Evolutionary conservation across 2,797 vertebrate genomes (phyloP).

Genomic region (Ctenopoma multispine): DNA sequence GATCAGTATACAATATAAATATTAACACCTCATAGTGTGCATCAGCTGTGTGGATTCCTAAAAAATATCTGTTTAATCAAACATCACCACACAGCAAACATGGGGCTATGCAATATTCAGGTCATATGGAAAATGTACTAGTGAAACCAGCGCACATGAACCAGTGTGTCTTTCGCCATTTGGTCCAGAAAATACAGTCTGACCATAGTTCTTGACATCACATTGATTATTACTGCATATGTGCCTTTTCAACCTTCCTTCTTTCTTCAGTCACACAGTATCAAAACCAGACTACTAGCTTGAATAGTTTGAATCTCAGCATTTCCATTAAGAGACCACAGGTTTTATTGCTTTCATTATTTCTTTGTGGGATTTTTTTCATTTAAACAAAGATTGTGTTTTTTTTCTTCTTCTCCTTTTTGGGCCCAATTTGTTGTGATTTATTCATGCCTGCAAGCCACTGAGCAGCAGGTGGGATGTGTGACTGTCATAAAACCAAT

Average conservation of each 20-base stretch:
- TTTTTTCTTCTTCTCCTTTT: constrained; percentile 32
- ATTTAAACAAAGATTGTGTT: constrained; percentile 39
- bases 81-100: constrained; percentile 2
- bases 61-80: not conserved
- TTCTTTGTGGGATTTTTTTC: constrained; percentile 24
- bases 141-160: not conserved
- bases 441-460: constrained; percentile 70
- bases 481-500: constrained; percentile 68
- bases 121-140: not conserved
- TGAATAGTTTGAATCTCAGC: constrained; percentile 3
- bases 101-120: not conserved
- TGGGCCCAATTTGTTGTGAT: constrained; percentile 71
- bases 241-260: not conserved
- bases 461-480: constrained; percentile 74
- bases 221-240: not conserved
- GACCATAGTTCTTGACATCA: not conserved
- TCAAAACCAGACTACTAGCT: constrained; percentile 3
- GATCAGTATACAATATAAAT: not conserved
- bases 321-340: constrained; percentile 25
- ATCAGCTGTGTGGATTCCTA: not conserved
- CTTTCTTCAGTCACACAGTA: not conserved
- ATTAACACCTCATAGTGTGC: not conserved
- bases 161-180: not conserved
- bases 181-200: not conserved
- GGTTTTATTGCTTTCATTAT: constrained; percentile 68